Evolutionary conservation across 23 tunicate species (phyloP), one percentile per base, ranked within the genome.

Genomic region (Pegea sp.): DNA sequence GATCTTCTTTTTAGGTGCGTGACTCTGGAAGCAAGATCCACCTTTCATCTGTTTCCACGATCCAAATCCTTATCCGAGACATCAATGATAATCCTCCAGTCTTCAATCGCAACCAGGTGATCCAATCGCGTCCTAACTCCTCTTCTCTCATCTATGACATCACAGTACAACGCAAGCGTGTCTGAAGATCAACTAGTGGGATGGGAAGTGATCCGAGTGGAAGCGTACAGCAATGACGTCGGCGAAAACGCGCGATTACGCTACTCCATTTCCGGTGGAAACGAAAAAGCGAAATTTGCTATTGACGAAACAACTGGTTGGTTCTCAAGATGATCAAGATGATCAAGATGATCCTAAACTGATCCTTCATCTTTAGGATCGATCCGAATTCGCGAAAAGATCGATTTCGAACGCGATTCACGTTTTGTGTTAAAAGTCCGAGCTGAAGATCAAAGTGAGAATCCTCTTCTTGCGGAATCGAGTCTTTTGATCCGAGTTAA

Each of bases 51-150:
- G 48, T 48, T 5, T 58, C 64, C 6, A 42, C 33, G 2, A 52
- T 72, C 5, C 64, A 24, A 20, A 38, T 72, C 1, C 58, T 48
- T 48, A 62, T 72, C 11, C 64, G 63, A 3, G 79, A 72, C 30
- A 70, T 72, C 32, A 72, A 72, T 33, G 79, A 72, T 52, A 72
- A 64, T 34, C 79, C 79, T 1, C 79, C 79, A 1, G 27, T 72
- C 3, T 72, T 72, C 29, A 65, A 64, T 6, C 44, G 33, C 11
- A 57, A 34, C 2, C 79, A 63, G 59, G 79, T 72, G 24, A 24
- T 28, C 31, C 8, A 24, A 2, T 46, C 1, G 2, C 5, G 24
- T 25, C 19, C 11, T 11, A 38, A 38, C 52, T 72, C 2, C 21
- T 72, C 3, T 64, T 57, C 3, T 56, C 70, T 32, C 69, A 72